Conservation (phyloP, 2,797 vertebrate species). For the Carcharodon carcharias region DNA sequence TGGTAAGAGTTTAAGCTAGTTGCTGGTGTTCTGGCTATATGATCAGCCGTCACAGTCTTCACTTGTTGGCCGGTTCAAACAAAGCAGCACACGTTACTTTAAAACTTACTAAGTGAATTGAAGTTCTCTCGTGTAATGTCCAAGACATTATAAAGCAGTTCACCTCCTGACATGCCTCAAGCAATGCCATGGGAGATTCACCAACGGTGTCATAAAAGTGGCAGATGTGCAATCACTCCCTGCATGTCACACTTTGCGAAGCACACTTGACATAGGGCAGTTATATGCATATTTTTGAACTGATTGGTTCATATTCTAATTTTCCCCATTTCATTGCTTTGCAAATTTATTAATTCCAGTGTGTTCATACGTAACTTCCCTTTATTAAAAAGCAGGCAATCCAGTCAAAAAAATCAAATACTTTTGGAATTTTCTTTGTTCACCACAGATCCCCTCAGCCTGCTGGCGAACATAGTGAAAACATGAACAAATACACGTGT, state of each 20-base stretch:
- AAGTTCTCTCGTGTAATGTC: neutral
- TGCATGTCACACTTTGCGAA: neutral
- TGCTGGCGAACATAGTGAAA: neutral
- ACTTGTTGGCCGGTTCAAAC: neutral
- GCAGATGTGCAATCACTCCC: neutral
- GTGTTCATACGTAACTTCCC: neutral
- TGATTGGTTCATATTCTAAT: neutral
- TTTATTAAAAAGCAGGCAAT: neutral
- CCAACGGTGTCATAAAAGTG: neutral
- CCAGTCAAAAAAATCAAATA: neutral
- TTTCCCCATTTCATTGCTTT: neutral
- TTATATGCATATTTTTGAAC: neutral
- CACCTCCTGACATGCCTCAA: neutral
- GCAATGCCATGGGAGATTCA: neutral
- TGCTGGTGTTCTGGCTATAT: neutral
- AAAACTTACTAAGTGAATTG: neutral
- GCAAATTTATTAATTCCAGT: neutral
- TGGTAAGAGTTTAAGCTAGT: neutral
- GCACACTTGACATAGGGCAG: neutral
- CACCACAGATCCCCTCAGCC: neutral
- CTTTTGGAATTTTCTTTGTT: neutral
- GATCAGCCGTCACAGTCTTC: neutral
- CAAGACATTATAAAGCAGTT: neutral
- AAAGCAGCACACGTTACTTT: neutral
- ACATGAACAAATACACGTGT: neutral